Conservation (phyloP, 1,140 invertebrate genomes). For the Dufourea novaeangliae region DNA sequence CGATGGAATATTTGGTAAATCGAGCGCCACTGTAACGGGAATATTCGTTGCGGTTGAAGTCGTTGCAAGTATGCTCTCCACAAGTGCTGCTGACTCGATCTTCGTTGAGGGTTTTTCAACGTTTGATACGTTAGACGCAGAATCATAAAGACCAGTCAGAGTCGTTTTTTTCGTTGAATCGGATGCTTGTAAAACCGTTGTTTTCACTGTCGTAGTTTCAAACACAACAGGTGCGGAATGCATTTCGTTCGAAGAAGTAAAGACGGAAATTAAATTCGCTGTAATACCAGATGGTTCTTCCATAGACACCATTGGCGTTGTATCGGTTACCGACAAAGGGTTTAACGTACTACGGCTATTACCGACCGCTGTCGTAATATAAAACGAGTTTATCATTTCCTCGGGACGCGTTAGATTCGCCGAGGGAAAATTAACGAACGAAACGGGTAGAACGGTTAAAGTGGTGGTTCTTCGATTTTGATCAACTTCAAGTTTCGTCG, state of each 20-base stretch:
- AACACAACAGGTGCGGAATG: not conserved
- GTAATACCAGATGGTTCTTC: too few relatives aligned
- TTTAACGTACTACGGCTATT: too few relatives aligned
- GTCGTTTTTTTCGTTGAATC: not conserved
- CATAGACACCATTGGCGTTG: not conserved
- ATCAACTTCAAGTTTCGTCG: not conserved
- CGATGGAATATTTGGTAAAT: not conserved
- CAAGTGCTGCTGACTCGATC: not conserved
- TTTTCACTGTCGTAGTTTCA: not conserved
- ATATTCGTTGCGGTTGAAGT: not conserved
- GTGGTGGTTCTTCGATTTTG: not conserved
- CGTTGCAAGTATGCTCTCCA: conserved; percentile 17
- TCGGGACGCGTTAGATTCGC: too few relatives aligned
- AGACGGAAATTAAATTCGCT: not conserved
- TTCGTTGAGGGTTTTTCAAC: not conserved
- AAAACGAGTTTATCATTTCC: not conserved
- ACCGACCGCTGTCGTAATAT: not conserved
- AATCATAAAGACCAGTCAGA: not conserved
- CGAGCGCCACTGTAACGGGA: not conserved
- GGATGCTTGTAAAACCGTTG: not conserved
- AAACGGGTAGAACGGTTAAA: not conserved
- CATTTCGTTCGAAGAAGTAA: not conserved
- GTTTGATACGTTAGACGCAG: not conserved
- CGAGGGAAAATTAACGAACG: too few relatives aligned
- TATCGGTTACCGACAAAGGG: not conserved